These are phyloP conservation scores for Loxodonta africana DNA, from an alignment of 2,113 vertebrate genomes.

Conservation along the genomic window DNA sequence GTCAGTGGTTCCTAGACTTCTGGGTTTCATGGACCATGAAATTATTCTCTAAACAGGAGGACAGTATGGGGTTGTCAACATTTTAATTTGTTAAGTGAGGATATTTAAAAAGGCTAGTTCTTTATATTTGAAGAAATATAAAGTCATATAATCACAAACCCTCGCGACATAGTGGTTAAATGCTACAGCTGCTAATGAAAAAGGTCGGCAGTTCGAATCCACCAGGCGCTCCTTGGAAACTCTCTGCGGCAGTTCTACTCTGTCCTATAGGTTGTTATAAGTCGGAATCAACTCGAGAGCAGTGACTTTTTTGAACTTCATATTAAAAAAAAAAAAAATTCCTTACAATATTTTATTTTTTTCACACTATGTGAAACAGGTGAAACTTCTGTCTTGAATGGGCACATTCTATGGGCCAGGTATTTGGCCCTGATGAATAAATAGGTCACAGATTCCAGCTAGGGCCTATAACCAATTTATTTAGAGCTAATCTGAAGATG, in stretches of 20 bases:
- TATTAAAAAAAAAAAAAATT: background rate
- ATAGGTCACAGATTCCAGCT: background rate
- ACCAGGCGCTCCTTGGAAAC: too few species aligned
- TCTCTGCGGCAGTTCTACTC: too few species aligned
- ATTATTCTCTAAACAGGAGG: background rate
- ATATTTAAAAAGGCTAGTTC: background rate
- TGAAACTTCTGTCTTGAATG: slow-evolving; percentile 2
- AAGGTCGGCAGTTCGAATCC: too few species aligned
- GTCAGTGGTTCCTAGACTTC: background rate
- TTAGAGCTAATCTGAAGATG: background rate
- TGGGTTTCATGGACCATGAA: background rate
- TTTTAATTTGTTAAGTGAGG: slow-evolving; percentile 22
- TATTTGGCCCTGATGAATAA: background rate
- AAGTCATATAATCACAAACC: too few species aligned
- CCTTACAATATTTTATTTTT: background rate
- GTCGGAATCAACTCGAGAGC: too few species aligned
- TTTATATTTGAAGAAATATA: slow-evolving; percentile 4
- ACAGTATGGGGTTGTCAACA: background rate
- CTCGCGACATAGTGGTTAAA: too few species aligned
- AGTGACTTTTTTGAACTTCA: background rate
- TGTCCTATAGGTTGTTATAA: too few species aligned
- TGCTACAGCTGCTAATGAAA: too few species aligned
- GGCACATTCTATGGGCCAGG: background rate
- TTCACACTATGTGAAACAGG: background rate
- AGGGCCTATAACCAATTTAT: background rate